Base-by-base conservation (phyloP, 2,797 vertebrate species). In the Zenarchopterus dispar region DNA sequence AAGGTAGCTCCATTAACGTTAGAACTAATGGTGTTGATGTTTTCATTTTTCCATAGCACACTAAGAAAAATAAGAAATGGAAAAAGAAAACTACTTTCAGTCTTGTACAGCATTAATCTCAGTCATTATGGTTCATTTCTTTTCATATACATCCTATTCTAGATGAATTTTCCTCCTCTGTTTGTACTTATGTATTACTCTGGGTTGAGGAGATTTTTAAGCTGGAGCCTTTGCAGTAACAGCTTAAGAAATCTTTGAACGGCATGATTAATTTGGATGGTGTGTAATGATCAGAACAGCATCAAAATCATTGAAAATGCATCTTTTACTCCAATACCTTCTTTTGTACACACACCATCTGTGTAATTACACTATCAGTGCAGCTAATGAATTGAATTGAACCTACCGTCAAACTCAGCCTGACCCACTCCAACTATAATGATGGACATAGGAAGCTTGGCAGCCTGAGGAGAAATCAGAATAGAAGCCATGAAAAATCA, bases 401-500 rank as follows among this genome's bases (percentile, higher is more conserved):
- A 36, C 86, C 71, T 93, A 98, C 97, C 97, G 1, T 98, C 97
- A 17, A 98, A 98, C 84, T 98, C 97, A 0, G 97, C 97, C 82
- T 97, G 97, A 72, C 97, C 97, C 17, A 98, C 97, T 48, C 97
- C 97, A 2, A 98, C 92, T 31, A 98, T 98, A 85, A 98, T 97
- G 90, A 98, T 98, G 72, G 97, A 98, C 97, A 98, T 98, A 28
- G 97, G 97, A 50, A 98, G 94, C 84, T 95, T 97, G 78, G 97
- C 96, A 41, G 95, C 96, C 97, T 98, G 89, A 22, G 56, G 70
- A 84, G 39, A 69, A 67, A 83, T 52, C 19, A 54, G 56, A 70
- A 50, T 28, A 73, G 6, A 56, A 33, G 0, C 57, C 11, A 5
- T 36, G 3, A 52, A 36, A 26, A 42, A 21, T 11, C 0, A 5